Base-by-base conservation (phyloP, 2,797 vertebrate species). In the Danio tinwini region DNA sequence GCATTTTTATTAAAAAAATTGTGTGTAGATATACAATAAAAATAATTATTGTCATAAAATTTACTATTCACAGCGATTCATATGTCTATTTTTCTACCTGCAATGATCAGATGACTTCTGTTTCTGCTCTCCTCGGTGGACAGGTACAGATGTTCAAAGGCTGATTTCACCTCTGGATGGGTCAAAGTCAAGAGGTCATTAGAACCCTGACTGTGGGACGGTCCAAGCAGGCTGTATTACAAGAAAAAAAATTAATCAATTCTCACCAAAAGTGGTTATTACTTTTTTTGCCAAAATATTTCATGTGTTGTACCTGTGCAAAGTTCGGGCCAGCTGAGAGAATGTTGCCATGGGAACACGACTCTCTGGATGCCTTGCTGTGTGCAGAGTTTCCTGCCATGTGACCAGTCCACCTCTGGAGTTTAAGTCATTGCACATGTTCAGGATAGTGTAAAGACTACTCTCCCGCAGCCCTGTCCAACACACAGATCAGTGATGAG, bases 381-480 rank as follows among this genome's bases (percentile, higher is more conserved):
- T 86, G 21, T 84, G 63, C 69, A 95, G 81, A 13, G 86, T 89
- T 76, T 94, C 86, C 71, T 91, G 83, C 95, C 94, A 96, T 11
- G 83, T 84, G 71, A 86, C 16, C 37, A 3, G 62, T 47, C 59
- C 53, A 0, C 63, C 85, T n/a, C 61, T 72, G 5, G 91, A 82
- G 44, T 74, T 79, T 17, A 90, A 78, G 86, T 91, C 83, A n/a
- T 85, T 93, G 85, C 93, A 92, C 0, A 87, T 90, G 87, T 92
- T 93, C 82, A 97, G 87, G 10, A 96, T 63, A n/a, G 87, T 86
- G 53, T 94, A 95, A 8, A 97, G 89, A 81, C 96, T 95, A 69
- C 90, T 86, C 87, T 96, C 93, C 13, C 88, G 93, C 81, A 97
- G 85, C 5, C 95, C 96, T 97, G 85, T 5, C 17, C 44, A 49